Percentiles rank a stretch among this genome's conserved stretches.
phyloP scores from a whole-genome alignment of 2,113 vertebrate genomes.

The Eudyptes chrysolophus region DNA sequence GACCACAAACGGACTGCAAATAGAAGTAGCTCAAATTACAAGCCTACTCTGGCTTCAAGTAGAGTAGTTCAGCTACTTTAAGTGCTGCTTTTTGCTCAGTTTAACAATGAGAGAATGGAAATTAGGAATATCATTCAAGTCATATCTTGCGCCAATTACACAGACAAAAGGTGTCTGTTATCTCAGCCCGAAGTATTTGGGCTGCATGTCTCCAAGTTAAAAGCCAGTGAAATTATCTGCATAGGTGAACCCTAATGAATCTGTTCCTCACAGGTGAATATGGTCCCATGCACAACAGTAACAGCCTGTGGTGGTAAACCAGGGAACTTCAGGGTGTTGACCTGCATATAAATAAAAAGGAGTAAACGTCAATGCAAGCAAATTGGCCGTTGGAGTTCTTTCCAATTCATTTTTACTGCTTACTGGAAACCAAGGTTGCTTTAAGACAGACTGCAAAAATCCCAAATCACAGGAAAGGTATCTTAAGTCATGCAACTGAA shows the following conservation, averaged over 20 bases:
- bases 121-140: neutral
- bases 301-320: neutral
- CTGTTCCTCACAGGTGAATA: neutral
- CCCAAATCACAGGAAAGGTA: neutral
- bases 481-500: neutral
- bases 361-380: neutral
- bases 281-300: neutral
- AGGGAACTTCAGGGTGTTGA: neutral
- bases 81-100: neutral
- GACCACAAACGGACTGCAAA: neutral
- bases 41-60: neutral
- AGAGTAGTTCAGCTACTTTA: neutral
- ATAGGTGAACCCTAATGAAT: neutral
- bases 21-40: neutral
- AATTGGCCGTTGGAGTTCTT: neutral
- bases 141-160: neutral
- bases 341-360: neutral
- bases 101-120: neutral
- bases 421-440: neutral
- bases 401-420: neutral
- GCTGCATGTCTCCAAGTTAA: neutral
- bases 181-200: neutral
- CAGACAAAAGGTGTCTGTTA: neutral
- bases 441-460: neutral
- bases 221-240: neutral